Percentiles rank a stretch among this genome's conserved stretches.
phyloP scores from a whole-genome alignment of 2,888 invertebrate genomes.

The Seira ritae region DNA sequence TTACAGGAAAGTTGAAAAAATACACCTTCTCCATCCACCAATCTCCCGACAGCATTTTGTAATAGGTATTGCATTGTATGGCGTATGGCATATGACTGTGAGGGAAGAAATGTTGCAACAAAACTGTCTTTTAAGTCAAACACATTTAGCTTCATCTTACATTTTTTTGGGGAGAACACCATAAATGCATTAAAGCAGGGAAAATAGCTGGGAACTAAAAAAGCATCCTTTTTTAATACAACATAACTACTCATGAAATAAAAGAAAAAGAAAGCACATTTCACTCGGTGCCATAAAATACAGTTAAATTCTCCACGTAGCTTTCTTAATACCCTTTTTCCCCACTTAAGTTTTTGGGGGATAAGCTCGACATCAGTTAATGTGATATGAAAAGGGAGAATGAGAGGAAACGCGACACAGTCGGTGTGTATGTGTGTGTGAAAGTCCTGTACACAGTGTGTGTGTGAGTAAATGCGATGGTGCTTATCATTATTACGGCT shows the following conservation, averaged over 20 bases:
- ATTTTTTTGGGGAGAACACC: background rate
- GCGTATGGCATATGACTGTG: too few species aligned
- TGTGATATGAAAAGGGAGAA: constrained; percentile 18
- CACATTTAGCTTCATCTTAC: background rate
- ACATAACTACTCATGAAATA: constrained; percentile 16
- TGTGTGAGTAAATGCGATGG: constrained; percentile 46
- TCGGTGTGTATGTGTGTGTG: background rate
- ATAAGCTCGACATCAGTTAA: constrained; percentile 1
- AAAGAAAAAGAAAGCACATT: constrained; percentile 15
- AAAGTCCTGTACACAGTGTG: background rate
- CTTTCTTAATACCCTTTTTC: background rate
- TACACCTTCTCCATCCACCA: too few species aligned
- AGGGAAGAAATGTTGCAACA: too few species aligned
- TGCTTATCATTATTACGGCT: constrained; percentile 60
- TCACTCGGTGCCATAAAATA: background rate
- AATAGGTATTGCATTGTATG: too few species aligned
- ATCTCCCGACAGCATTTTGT: too few species aligned
- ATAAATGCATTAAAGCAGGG: constrained; percentile 8
- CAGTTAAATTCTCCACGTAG: constrained; percentile 15
- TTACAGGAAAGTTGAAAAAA: too few species aligned
- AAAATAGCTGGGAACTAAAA: constrained; percentile 16
- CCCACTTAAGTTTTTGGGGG: background rate
- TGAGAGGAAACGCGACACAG: background rate
- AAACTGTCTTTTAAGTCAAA: too few species aligned
- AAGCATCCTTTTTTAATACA: constrained; percentile 1